phyloP scores from a whole-genome alignment of 30 jellyfish, hydroid and myxozoan genomes.

The Aurelia aurita complex sp. Pacific region DNA sequence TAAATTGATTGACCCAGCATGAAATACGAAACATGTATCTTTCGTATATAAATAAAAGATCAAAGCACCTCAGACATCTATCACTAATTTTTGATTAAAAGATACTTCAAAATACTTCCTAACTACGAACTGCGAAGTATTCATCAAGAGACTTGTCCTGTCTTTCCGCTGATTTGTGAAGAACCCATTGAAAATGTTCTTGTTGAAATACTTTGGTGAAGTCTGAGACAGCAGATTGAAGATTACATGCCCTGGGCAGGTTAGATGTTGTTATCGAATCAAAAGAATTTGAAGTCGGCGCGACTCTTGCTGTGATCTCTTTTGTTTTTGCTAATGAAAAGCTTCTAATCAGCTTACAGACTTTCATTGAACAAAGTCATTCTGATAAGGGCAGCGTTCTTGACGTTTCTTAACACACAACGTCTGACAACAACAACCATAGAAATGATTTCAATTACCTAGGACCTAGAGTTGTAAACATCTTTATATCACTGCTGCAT shows the following conservation, averaged over 20 bases:
- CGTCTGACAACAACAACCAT: slow-evolving; percentile 44
- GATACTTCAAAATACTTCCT: too few species aligned
- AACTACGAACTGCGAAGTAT: neutral
- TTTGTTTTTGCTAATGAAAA: slow-evolving; percentile 43
- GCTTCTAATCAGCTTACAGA: slow-evolving; percentile 65
- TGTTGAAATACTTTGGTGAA: slow-evolving; percentile 60
- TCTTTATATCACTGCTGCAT: slow-evolving; percentile 27
- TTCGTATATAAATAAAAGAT: too few species aligned
- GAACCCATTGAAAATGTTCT: slow-evolving; percentile 36
- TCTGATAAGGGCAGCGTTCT: slow-evolving; percentile 56
- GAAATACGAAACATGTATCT: too few species aligned
- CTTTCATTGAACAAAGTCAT: slow-evolving; percentile 46
- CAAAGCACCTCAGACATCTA: too few species aligned
- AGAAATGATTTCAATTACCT: slow-evolving; percentile 41
- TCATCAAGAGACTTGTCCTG: slow-evolving; percentile 23
- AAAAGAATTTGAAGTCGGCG: slow-evolving; percentile 70
- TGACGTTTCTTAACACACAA: slow-evolving; percentile 62
- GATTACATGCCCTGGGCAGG: slow-evolving; percentile 73
- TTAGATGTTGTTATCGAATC: slow-evolving; percentile 52
- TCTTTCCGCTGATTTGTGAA: slow-evolving; percentile 39
- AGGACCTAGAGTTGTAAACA: slow-evolving; percentile 33
- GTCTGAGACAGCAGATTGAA: slow-evolving; percentile 58
- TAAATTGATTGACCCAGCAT: too few species aligned
- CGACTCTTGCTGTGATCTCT: slow-evolving; percentile 66
- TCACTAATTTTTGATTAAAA: too few species aligned